Percentiles rank a stretch among this genome's conserved stretches.
phyloP scores from a whole-genome alignment of 2,797 vertebrate species.

The Hipposideros larvatus region DNA sequence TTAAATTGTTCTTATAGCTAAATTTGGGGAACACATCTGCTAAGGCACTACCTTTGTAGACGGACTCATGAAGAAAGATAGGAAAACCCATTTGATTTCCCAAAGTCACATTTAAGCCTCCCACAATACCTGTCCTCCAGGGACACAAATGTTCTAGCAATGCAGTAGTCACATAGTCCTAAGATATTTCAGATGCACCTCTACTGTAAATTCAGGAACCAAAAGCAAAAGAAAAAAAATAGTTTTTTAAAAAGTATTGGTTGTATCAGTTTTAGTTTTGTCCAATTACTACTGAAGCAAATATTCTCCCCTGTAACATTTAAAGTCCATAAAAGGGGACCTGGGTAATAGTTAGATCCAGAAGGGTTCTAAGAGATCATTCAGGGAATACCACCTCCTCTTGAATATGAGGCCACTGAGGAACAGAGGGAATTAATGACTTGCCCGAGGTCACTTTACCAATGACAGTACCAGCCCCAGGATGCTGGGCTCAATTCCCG shows the following conservation, averaged over 20 bases:
- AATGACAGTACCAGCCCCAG: neutral
- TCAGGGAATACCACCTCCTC: neutral
- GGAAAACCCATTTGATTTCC: neutral
- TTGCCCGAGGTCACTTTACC: neutral
- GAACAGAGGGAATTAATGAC: neutral
- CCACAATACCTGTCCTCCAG: neutral
- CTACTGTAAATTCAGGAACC: neutral
- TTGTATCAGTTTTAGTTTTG: neutral
- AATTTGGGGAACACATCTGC: neutral
- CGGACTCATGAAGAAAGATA: neutral
- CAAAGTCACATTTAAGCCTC: neutral
- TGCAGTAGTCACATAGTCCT: neutral
- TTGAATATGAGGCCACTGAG: neutral
- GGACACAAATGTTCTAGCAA: neutral
- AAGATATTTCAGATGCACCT: neutral
- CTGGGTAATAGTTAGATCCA: neutral
- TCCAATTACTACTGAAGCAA: neutral
- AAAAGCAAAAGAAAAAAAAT: neutral
- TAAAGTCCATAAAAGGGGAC: neutral
- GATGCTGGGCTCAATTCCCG: no score
- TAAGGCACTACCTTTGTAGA: conserved; percentile 8
- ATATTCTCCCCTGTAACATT: neutral
- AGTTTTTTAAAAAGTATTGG: neutral
- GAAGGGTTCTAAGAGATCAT: neutral
- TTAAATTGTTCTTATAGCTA: neutral